phyloP scores from a whole-genome alignment of 2,888 invertebrate genomes.

The Platyscelio sp. region DNA sequence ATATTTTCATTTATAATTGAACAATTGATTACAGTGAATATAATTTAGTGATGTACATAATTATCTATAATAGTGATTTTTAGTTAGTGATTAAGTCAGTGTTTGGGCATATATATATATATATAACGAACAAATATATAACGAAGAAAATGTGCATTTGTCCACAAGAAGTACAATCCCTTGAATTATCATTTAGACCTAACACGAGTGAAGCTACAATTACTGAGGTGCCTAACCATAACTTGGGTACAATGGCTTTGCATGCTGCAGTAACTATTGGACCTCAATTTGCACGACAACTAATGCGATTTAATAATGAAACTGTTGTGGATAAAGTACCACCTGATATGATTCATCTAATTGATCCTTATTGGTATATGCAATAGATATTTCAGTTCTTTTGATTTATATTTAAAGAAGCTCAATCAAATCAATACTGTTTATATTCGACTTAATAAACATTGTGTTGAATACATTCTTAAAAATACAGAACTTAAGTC shows the following conservation, averaged over 20 bases:
- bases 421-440: too few species aligned
- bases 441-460: too few species aligned
- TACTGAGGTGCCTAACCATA: constrained; percentile 6
- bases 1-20: not conserved
- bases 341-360: constrained; percentile 91
- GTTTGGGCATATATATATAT: too few species aligned
- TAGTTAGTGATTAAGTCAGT: too few species aligned
- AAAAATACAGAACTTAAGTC: too few species aligned
- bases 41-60: constrained; percentile 9
- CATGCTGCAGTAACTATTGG: constrained; percentile 74
- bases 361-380: constrained; percentile 87
- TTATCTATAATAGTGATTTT: not conserved
- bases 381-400: too few species aligned
- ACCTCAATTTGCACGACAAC: constrained; percentile 80
- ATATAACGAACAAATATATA: not conserved
- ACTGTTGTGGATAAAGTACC: constrained; percentile 93
- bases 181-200: constrained; percentile 27
- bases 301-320: constrained; percentile 87
- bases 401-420: too few species aligned
- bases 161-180: constrained; percentile 67
- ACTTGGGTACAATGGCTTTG: constrained; percentile 57
- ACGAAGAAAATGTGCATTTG: constrained; percentile 66
- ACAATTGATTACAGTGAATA: constrained; percentile 1
- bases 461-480: too few species aligned
- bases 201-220: constrained; percentile 19